These are phyloP conservation scores for Gobius niger DNA, from an alignment of 2,113 vertebrate genomes.

Conservation along the genomic window DNA sequence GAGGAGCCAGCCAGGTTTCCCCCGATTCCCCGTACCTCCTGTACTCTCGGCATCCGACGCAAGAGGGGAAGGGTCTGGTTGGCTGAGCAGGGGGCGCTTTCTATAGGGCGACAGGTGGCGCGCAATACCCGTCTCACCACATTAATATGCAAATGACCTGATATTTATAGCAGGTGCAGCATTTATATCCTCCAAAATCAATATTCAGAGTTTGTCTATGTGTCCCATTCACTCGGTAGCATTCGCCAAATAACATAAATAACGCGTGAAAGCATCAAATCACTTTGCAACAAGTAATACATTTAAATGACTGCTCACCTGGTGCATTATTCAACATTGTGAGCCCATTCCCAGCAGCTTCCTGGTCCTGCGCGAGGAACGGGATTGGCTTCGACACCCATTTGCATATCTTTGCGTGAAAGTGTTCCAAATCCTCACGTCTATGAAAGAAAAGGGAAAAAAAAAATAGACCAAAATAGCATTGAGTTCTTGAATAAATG, in stretches of 20 bases:
- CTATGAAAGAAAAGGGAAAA: not conserved
- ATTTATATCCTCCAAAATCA: constrained; percentile 13
- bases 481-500: constrained; percentile 27
- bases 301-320: constrained; percentile 52
- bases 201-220: constrained; percentile 26
- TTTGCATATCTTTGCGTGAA: constrained; percentile 21
- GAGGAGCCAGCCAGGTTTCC: too few species aligned
- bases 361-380: constrained; percentile 14
- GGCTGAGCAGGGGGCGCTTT: too few species aligned
- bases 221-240: not conserved
- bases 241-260: constrained; percentile 36
- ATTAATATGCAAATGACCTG: not conserved
- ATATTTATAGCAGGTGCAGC: not conserved
- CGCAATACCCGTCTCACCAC: too few species aligned
- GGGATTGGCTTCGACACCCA: constrained; percentile 23
- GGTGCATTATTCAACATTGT: constrained; percentile 43
- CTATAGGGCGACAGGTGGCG: too few species aligned
- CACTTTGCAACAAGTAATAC: constrained; percentile 52
- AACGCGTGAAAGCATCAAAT: constrained; percentile 44
- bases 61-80: too few species aligned
- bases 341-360: constrained; percentile 14
- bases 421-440: constrained; percentile 24
- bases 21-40: too few species aligned
- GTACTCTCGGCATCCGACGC: too few species aligned
- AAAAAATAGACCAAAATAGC: constrained; percentile 12